Base-by-base conservation (phyloP, 2,797 vertebrate genomes). In the Psittacula echo region DNA sequence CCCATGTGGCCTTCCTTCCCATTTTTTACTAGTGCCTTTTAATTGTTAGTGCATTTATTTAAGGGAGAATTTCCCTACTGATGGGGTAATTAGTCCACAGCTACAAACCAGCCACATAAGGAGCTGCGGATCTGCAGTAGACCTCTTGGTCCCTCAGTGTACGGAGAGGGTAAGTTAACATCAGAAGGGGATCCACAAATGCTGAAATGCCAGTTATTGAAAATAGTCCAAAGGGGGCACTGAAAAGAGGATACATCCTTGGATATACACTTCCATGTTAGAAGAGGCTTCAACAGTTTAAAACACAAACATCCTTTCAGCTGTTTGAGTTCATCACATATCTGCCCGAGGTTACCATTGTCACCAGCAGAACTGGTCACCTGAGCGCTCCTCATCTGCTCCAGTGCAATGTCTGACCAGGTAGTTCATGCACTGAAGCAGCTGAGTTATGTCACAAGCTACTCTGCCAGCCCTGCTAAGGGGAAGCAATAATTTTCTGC, bases 271-370 rank as follows among this genome's bases (percentile, higher is more conserved):
- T 22, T 11, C 23, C 26, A 51, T 29, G 84, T 82, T 19, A 61
- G 64, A 89, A 80, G 78, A 87, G 44, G 30, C n/a, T 77, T 44
- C 23, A 76, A 23, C 41, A 71, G 4, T 83, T 74, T 30, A 74
- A 67, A 66, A 39, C 30, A 17, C 5, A 10, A 47, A 60, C 13
- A 12, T 47, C 44, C 26, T 53, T 91, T 34, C 45, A 71, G 41
- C 10, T 87, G 44, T 29, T 72, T 50, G 53, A 50, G 56, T 29
- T 73, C 7, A 5, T 15, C 26, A 6, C 0, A 0, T n/a, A 30
- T 66, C 73, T 90, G 64, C 47, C 41, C 0, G 0, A 41, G 39
- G 58, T 48, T 32, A 12, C 41, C 41, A 2, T 1, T 72, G 41
- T 18, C 58, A 45, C 68, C 68, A 71, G 30, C 68, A 24, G 29